Evolutionary conservation across 2,888 invertebrate species (phyloP), one percentile per base, ranked within the genome.

Genomic region (Tiliacea citrago): DNA sequence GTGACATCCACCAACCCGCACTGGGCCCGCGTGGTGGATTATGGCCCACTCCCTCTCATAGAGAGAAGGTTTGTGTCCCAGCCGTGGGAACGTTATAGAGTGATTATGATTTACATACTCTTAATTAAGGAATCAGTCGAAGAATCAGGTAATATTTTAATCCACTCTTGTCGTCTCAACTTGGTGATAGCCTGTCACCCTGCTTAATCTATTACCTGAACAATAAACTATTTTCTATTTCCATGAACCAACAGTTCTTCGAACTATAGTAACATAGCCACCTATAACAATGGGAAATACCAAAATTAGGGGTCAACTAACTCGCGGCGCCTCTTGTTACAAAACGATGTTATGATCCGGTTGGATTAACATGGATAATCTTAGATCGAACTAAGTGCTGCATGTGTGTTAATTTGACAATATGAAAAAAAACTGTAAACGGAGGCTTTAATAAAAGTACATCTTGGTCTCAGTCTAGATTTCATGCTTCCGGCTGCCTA

Each of bases 241-340:
- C 57, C 29, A 57, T 57, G 13, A 47, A 72, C 7, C 9, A 60
- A 8, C 8, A 47, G 4, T 47, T 7, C 29, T 9, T 12, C 42
- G 2, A 39, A 45, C 51, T 29, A 60, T 58, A 45, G 47, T 61
- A 65, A 13, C 18, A 47, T 57, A 51, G 24, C 4, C 66, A 79
- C 57, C 3, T 68, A 61, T 63, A 82, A 82, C 69, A 79, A 82
- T 71, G 67, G 68, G 49, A 62, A 67, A 45, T 69, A 78, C 73
- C 77, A 77, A 82, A 80, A 73, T 45, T 21, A 60, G 29, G 60
- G 79, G 70, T 80, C 82, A 80, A 49, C 39, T 75, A 69, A 68
- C 76, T 69, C 53, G 68, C 75, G 75, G 84, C 86, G 80, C 78
- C 86, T 82, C 80, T 77, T 65, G 73, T 69, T 86, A 78, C 71